These are phyloP conservation scores for Gonocerus acuteangulatus DNA, from an alignment of 2,888 invertebrate species.

Conservation along the genomic window DNA sequence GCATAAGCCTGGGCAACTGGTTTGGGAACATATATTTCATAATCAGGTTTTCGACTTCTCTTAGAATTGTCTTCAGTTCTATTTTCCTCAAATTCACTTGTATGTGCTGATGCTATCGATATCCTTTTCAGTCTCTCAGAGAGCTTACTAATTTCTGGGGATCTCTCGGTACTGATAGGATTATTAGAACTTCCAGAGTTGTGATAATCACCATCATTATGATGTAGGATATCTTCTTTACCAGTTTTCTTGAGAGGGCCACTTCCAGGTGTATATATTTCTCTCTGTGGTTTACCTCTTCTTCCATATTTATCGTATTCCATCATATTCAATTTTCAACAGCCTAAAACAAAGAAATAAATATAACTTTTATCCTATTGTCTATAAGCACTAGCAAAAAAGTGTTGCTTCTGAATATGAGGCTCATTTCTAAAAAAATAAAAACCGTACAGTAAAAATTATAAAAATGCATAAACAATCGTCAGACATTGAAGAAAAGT, in stretches of 20 bases:
- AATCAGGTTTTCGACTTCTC: conserved; percentile 34
- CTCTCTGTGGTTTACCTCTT: conserved; percentile 58
- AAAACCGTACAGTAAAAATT: too few species aligned
- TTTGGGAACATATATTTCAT: conserved; percentile 35
- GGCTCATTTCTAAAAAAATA: too few species aligned
- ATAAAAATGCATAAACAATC: too few species aligned
- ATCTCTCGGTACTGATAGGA: background rate
- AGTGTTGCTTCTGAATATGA: too few species aligned
- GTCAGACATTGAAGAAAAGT: too few species aligned
- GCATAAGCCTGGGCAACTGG: conserved; percentile 20
- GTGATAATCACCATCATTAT: conserved; percentile 13
- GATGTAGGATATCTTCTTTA: conserved; percentile 30
- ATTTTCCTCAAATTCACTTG: background rate
- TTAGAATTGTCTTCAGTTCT: conserved; percentile 14
- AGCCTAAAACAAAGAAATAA: background rate
- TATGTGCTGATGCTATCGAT: conserved; percentile 6
- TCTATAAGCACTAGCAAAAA: too few species aligned
- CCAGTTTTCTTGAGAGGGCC: conserved; percentile 63
- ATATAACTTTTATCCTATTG: background rate
- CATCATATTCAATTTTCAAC: conserved; percentile 38
- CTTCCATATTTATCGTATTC: conserved; percentile 49
- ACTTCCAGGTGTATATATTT: conserved; percentile 68
- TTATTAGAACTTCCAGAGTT: background rate
- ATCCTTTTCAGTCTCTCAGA: conserved; percentile 28
- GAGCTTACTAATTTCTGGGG: conserved; percentile 24